Evolutionary conservation across 2,113 vertebrate genomes (phyloP).

Genomic region (Aix galericulata): DNA sequence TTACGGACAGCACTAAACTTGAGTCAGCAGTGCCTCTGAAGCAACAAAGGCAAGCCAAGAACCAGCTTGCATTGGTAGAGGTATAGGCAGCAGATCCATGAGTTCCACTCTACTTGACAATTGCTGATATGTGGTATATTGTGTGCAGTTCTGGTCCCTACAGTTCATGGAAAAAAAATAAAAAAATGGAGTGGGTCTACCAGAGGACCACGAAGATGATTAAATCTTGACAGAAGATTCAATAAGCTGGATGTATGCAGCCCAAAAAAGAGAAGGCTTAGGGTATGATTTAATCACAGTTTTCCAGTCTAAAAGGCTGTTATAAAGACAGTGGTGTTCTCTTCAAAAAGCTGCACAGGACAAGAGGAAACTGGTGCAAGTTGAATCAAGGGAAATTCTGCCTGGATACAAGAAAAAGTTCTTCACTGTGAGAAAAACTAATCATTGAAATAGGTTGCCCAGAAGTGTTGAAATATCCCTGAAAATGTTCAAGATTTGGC

Average conservation of each 20-base stretch:
- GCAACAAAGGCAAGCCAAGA: not conserved
- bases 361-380: not conserved
- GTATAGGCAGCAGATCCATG: not conserved
- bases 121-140: not conserved
- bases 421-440: not conserved
- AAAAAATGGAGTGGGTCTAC: not conserved
- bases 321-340: not conserved
- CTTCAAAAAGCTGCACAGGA: not conserved
- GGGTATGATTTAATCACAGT: not conserved
- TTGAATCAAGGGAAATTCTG: not conserved
- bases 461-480: not conserved
- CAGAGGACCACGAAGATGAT: not conserved
- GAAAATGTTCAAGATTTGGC: not conserved
- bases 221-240: not conserved
- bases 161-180: not conserved
- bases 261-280: not conserved
- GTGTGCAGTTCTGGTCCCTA: not conserved
- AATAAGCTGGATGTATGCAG: not conserved
- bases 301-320: not conserved
- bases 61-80: not conserved
- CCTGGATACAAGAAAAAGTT: not conserved
- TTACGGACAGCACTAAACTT: not conserved
- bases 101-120: not conserved
- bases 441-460: not conserved
- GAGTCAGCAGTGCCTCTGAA: not conserved